Percentiles rank a stretch among this genome's conserved stretches.
Evolutionary conservation across 2,797 vertebrate genomes (phyloP).

Genomic region (Anabacerthia variegaticeps): DNA sequence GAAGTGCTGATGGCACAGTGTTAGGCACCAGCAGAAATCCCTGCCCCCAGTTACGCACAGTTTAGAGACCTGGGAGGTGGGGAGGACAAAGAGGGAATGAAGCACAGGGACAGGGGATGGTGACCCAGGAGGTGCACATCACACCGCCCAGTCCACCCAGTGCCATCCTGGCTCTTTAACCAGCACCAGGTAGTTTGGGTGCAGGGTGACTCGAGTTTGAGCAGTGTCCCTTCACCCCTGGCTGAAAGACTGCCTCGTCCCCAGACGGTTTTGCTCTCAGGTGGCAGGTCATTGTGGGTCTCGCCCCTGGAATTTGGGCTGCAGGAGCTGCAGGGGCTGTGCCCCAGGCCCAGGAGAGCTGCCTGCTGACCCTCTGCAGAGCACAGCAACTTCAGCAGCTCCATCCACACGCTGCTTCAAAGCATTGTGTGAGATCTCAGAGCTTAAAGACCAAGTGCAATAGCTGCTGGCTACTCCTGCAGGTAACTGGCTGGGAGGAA

Average conservation of each 20-base stretch:
- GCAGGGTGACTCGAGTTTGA: fast-evolving
- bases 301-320: fast-evolving
- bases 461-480: not conserved
- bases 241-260: not conserved
- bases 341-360: not conserved
- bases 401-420: not conserved
- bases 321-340: not conserved
- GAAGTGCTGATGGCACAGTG: fast-evolving
- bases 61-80: not conserved
- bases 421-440: fast-evolving
- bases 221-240: not conserved
- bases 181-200: fast-evolving
- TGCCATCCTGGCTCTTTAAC: not conserved
- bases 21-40: not conserved
- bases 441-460: not conserved
- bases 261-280: not conserved
- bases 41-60: fast-evolving
- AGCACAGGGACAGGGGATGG: fast-evolving
- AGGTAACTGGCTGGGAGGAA: not conserved
- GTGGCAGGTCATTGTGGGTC: not conserved
- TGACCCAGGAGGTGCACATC: not conserved
- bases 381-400: not conserved
- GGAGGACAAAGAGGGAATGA: not conserved
- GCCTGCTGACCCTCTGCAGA: not conserved
- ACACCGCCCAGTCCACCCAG: not conserved